phyloP scores from a whole-genome alignment of 2,797 vertebrate species.

The Micropoecilia bifurca region DNA sequence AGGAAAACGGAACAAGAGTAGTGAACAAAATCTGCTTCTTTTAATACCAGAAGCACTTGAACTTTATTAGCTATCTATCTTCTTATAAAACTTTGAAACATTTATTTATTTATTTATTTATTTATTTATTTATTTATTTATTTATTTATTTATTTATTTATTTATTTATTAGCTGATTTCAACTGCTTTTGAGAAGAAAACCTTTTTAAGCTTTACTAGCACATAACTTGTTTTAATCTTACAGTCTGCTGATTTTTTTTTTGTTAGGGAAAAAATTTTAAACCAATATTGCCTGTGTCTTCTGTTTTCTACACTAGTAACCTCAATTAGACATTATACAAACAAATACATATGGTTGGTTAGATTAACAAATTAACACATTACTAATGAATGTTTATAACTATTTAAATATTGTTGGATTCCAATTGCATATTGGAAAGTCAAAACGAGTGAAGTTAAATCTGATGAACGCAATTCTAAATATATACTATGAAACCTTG shows the following conservation, averaged over 20 bases:
- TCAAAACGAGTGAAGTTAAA: conserved; percentile 26
- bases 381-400: conserved; percentile 53
- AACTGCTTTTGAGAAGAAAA: conserved; percentile 16
- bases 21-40: conserved; percentile 1
- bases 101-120: neutral
- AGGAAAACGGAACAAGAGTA: neutral
- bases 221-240: conserved; percentile 14
- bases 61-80: conserved; percentile 24
- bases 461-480: conserved; percentile 18
- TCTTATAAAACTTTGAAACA: conserved; percentile 11
- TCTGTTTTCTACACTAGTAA: conserved; percentile 45
- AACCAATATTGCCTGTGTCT: conserved; percentile 20
- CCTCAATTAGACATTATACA: conserved; percentile 33
- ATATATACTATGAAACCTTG: conserved; percentile 30
- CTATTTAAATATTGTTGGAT: conserved; percentile 38
- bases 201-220: conserved; percentile 6
- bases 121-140: too few relatives aligned
- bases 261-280: conserved; percentile 2
- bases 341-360: conserved; percentile 8
- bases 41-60: conserved; percentile 3
- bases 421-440: conserved; percentile 37
- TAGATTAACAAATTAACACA: conserved; percentile 49
- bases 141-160: neutral
- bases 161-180: conserved; percentile 2
- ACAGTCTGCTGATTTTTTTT: conserved; percentile 10